These are phyloP conservation scores for Euproctis similis DNA, from an alignment of 2,888 invertebrate species.

Conservation along the genomic window DNA sequence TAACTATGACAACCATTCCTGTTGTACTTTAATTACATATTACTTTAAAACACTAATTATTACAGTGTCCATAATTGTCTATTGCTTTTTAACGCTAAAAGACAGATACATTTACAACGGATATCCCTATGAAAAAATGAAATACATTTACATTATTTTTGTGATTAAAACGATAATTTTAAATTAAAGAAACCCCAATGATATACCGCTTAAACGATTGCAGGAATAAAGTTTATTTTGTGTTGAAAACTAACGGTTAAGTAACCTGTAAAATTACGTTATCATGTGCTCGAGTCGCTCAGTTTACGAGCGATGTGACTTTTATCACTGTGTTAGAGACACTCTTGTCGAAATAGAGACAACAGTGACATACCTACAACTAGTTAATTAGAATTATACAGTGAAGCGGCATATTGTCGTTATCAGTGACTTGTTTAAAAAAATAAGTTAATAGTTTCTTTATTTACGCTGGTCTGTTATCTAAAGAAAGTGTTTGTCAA, in stretches of 20 bases:
- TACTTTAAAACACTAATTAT: slow-evolving; percentile 48
- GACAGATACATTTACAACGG: no score
- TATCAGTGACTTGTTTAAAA: slow-evolving; percentile 25
- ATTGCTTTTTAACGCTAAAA: neutral
- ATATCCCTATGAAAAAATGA: no score
- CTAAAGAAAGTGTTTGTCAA: slow-evolving; percentile 1
- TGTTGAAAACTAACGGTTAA: no score
- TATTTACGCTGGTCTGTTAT: slow-evolving; percentile 2
- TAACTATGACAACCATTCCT: slow-evolving; percentile 67
- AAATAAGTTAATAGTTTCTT: slow-evolving; percentile 19
- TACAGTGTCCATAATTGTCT: slow-evolving; percentile 35
- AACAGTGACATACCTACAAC: slow-evolving; percentile 16
- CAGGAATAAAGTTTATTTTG: no score
- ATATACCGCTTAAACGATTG: no score
- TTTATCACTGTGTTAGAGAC: slow-evolving; percentile 32
- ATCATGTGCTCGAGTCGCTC: slow-evolving; percentile 17
- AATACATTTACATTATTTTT: no score
- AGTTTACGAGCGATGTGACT: slow-evolving; percentile 35
- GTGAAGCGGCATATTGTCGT: slow-evolving; percentile 31
- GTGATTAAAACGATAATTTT: no score
- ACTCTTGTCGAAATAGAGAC: slow-evolving; percentile 10
- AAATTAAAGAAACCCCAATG: no score
- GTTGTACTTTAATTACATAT: slow-evolving; percentile 55
- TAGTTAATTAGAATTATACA: slow-evolving; percentile 42
- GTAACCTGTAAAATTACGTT: slow-evolving; percentile 8